Conservation (phyloP, 1,140 invertebrate species). For the Sitobion miscanthi region DNA sequence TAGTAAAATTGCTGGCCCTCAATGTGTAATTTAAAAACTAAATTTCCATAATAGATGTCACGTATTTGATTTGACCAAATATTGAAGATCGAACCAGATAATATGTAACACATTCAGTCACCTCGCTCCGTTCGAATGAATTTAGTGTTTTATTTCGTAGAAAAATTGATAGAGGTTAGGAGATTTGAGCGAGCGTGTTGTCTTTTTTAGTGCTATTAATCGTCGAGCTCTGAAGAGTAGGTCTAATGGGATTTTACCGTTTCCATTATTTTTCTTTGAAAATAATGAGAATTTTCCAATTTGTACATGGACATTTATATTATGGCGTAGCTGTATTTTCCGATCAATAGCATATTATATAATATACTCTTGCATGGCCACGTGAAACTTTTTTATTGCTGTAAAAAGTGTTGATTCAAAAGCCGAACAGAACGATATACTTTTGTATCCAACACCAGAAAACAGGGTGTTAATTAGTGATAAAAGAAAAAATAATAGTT, state of each 20-base stretch:
- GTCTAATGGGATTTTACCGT: background rate
- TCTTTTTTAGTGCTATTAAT: background rate
- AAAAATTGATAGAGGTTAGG: background rate
- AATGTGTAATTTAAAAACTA: background rate
- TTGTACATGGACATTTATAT: background rate
- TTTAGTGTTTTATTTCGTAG: background rate
- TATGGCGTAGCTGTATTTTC: background rate
- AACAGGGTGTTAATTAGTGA: background rate
- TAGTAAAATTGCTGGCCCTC: background rate
- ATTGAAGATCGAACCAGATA: background rate
- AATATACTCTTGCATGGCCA: background rate
- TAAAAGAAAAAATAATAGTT: background rate
- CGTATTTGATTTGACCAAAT: background rate
- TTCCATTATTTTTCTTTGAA: background rate
- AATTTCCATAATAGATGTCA: background rate
- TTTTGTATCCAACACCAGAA: background rate
- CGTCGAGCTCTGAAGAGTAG: background rate
- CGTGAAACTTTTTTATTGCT: background rate
- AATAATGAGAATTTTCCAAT: slow-evolving; percentile 5
- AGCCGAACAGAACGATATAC: background rate
- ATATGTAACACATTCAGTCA: background rate
- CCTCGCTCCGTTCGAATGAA: background rate
- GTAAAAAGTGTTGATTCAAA: background rate
- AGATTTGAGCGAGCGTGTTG: background rate
- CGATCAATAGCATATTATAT: background rate